Percentiles rank a stretch among this genome's conserved stretches.
phyloP scores from a whole-genome alignment of 2,888 invertebrate species.

The Macrophya alboannulata region DNA sequence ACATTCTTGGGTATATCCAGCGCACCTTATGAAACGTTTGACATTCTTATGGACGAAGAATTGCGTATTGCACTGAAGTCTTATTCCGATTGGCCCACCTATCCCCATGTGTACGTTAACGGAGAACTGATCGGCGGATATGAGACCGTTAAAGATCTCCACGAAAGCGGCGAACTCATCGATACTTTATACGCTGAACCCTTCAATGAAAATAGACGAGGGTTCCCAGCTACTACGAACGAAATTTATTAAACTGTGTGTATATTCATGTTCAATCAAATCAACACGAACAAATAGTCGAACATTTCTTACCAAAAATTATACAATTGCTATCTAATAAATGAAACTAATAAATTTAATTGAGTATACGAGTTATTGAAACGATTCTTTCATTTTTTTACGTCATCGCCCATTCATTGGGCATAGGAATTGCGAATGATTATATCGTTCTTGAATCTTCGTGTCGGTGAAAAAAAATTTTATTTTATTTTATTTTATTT shows the following conservation, averaged over 20 bases:
- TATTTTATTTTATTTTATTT: neutral
- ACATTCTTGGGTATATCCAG: conserved; percentile 80
- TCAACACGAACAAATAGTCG: neutral
- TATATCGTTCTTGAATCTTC: neutral
- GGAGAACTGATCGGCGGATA: conserved; percentile 92
- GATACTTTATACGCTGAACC: conserved; percentile 80
- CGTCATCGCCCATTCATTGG: neutral
- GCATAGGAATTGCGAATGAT: neutral
- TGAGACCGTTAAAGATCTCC: conserved; percentile 92
- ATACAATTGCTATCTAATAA: neutral
- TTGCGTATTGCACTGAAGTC: conserved; percentile 92
- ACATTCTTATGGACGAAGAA: conserved; percentile 92
- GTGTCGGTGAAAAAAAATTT: neutral
- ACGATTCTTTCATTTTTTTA: neutral
- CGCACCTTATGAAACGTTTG: conserved; percentile 89
- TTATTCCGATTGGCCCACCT: conserved; percentile 94
- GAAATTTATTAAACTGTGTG: conserved; percentile 1
- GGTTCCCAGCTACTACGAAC: neutral
- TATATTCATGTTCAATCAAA: neutral
- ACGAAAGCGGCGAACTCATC: conserved; percentile 86
- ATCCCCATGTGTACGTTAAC: conserved; percentile 93
- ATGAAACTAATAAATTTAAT: neutral
- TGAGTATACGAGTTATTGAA: neutral
- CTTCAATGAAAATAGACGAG: neutral
- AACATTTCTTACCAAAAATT: neutral